These are phyloP conservation scores for Tiliqua scincoides DNA, from an alignment of 2,113 vertebrate genomes.

Conservation along the genomic window DNA sequence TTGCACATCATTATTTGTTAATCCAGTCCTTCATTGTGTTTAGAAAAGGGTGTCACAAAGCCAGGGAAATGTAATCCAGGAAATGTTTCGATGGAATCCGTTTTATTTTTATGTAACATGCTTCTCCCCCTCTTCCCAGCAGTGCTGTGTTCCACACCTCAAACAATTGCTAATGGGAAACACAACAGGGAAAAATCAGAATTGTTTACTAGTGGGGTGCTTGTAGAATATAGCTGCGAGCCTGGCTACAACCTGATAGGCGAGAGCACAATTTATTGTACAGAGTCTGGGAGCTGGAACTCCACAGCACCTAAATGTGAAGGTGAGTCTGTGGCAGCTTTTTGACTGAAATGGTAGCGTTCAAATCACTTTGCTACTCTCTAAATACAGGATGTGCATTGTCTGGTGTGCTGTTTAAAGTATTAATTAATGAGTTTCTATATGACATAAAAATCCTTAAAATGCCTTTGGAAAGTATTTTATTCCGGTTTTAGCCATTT, in stretches of 20 bases:
- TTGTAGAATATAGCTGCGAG: constrained; percentile 37
- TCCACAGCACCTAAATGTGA: constrained; percentile 56
- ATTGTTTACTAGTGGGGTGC: not conserved
- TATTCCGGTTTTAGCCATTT: too few relatives aligned
- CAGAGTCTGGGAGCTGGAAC: constrained; percentile 51
- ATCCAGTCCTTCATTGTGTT: not conserved
- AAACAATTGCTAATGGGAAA: constrained; percentile 25
- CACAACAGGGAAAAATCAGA: not conserved
- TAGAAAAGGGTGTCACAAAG: not conserved
- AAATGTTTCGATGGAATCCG: not conserved
- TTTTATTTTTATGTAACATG: not conserved
- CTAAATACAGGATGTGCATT: not conserved
- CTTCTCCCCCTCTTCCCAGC: constrained; percentile 17
- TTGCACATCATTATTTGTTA: too few relatives aligned
- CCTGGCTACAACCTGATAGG: constrained; percentile 62
- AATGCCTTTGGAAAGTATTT: too few relatives aligned
- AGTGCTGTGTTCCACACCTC: constrained; percentile 23
- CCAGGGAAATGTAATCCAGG: not conserved
- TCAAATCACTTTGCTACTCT: not conserved
- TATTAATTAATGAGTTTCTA: too few relatives aligned
- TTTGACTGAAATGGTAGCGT: not conserved
- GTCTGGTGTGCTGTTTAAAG: too few relatives aligned
- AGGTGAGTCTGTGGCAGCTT: not conserved
- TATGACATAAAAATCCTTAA: too few relatives aligned
- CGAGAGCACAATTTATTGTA: constrained; percentile 47